Base-by-base conservation (phyloP, 2,797 vertebrate genomes). In the Anas bernieri region DNA sequence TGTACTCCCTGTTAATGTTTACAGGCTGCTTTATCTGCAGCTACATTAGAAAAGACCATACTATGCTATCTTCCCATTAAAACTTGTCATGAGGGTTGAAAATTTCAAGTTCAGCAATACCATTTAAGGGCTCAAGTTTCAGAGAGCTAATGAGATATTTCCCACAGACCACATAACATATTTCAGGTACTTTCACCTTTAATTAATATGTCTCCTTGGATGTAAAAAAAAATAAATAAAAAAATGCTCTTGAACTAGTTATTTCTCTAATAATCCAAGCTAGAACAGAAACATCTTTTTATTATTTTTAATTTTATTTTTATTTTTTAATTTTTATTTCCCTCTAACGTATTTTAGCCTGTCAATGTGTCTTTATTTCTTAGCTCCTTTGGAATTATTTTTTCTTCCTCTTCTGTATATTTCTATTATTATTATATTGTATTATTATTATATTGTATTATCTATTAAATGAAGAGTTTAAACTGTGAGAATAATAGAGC, bases 331-430 rank as follows among this genome's bases (percentile, higher is more conserved):
- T 25, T 48, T n/a, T 64, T 43, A 12, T 43, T 26, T 50, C 25
- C 17, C 46, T 84, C 4, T 35, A 46, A 35, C 21, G 9, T 91
- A 46, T 86, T 92, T n/a, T 93, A 30, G 30, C 5, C 59, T 77
- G n/a, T 67, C 75, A 83, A 18, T 78, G 37, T 93, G 46, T 41
- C 90, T 86, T 86, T 93, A 84, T 93, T 96, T 83, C 88, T 88
- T 63, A 83, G 23, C 33, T 64, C 39, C 35, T 90, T 82, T 66
- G 28, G 67, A 88, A 7, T 12, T 39, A 52, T 68, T 58, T 79
- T 91, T 91, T 55, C 25, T 68, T 84, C 55, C 56, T 82, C 74
- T 87, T 46, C 66, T 86, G 22, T 94, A 66, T 92, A 86, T 63
- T 88, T 92, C 93, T 37, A 37, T 37, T 37, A 37, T 37, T 37